phyloP scores from a whole-genome alignment of 2,113 vertebrate species.

The Proterorhinus semilunaris region DNA sequence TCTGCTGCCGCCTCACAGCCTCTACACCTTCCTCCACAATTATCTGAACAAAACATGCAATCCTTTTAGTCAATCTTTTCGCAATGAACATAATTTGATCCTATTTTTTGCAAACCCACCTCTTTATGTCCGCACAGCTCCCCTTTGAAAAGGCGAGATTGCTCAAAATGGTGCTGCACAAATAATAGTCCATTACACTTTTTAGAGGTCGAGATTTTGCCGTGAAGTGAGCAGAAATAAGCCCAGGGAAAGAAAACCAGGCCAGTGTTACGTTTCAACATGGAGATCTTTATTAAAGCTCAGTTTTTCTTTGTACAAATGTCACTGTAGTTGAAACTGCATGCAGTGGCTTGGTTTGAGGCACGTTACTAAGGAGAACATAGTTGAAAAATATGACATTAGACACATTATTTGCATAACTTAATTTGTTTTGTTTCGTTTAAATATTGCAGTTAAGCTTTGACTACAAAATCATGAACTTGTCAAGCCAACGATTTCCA shows the following conservation, averaged over 20 bases:
- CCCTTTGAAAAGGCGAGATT: too few species aligned
- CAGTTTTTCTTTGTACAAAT: constrained; percentile 81
- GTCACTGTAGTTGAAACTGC: constrained; percentile 78
- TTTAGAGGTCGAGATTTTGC: too few species aligned
- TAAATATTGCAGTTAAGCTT: constrained; percentile 71
- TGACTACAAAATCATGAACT: constrained; percentile 63
- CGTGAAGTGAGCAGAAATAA: too few species aligned
- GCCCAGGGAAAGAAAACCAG: too few species aligned
- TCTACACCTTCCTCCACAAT: background rate
- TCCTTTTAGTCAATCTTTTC: background rate
- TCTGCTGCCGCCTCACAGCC: too few species aligned
- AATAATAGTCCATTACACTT: too few species aligned
- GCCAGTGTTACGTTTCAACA: constrained; percentile 64
- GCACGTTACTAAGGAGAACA: constrained; percentile 79
- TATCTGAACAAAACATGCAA: background rate
- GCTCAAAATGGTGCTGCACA: too few species aligned
- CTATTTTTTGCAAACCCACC: too few species aligned
- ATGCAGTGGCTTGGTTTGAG: constrained; percentile 82
- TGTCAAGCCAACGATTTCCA: constrained; percentile 55
- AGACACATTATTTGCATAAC: constrained; percentile 77
- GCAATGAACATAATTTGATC: too few species aligned
- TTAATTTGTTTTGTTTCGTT: constrained; percentile 47
- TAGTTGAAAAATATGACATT: constrained; percentile 32
- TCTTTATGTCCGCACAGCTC: too few species aligned
- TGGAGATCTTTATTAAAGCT: constrained; percentile 86